phyloP scores from a whole-genome alignment of 2,888 invertebrate genomes.

The Drosophila rellima region DNA sequence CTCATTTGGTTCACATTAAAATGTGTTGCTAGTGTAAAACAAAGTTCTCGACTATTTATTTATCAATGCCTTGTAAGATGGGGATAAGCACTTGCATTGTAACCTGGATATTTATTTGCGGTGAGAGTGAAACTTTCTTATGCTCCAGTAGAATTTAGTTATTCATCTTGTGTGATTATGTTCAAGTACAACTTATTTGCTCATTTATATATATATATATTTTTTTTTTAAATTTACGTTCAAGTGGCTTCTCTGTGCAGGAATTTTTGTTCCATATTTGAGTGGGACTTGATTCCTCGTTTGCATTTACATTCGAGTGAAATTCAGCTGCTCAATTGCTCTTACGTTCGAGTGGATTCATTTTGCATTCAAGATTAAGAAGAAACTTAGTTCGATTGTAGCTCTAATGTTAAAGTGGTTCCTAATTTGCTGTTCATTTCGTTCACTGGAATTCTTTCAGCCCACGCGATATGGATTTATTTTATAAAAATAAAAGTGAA shows the following conservation, averaged over 20 bases:
- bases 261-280: not conserved
- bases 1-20: not conserved
- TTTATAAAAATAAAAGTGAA: not conserved
- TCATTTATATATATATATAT: too few species aligned
- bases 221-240: too few species aligned
- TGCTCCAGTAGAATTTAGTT: not conserved
- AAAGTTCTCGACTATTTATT: not conserved
- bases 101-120: too few species aligned
- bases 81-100: too few species aligned
- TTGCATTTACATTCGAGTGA: not conserved
- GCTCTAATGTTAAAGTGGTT: not conserved
- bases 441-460: not conserved
- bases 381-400: not conserved
- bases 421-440: not conserved
- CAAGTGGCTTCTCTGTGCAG: too few species aligned
- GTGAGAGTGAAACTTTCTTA: too few species aligned
- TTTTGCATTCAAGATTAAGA: not conserved
- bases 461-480: not conserved
- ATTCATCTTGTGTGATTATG: not conserved
- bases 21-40: not conserved
- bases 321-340: not conserved
- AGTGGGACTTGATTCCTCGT: not conserved
- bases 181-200: not conserved
- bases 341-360: not conserved
- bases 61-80: not conserved